Base-by-base conservation (phyloP, 2,888 invertebrate genomes). In the Campopleginae sp. region DNA sequence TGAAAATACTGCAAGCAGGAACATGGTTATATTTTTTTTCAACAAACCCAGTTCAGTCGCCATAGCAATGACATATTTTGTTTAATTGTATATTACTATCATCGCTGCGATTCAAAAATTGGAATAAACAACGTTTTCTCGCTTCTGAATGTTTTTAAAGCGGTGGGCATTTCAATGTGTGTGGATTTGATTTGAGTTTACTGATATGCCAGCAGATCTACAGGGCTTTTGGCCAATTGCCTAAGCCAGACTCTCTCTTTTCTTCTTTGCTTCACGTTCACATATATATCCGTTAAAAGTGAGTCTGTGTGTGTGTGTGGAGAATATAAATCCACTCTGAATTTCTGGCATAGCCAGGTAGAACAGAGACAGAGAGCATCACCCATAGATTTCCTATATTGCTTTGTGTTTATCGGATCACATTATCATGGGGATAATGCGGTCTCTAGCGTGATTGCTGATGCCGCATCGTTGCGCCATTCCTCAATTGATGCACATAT, bases 381-480 rank as follows among this genome's bases (percentile, higher is more conserved):
- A 63, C 61, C 46, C 70, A 78, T 46, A 54, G 65, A 54, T 77
- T 66, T 63, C 58, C 77, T 66, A 31, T 68, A 74, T 74, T 38
- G 66, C 58, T 83, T 74, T 61, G 78, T 79, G 78, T 83, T 83
- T 83, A 83, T 83, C 82, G 82, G 78, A 72, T 68, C 82, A 79
- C 82, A 79, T 83, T 83, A 83, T 83, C 78, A 74, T 74, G 78
- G 71, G 82, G 78, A 83, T 83, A 83, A 83, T 83, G 82, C 79
- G 78, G 74, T 83, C 42, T 74, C 72, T 68, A 74, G 78, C 74
- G 72, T 83, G 78, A 83, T 83, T 79, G 68, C 74, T 61, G 82
- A 83, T 83, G 82, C 74, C 74, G 82, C 82, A 83, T 74, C 77
- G 77, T 78, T 14, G 65, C 65, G 46, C 63, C 38, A 38, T 63